Evolutionary conservation across 2,888 invertebrate species (phyloP), one percentile per base, ranked within the genome.

Genomic region (Pilophorus perplexus): DNA sequence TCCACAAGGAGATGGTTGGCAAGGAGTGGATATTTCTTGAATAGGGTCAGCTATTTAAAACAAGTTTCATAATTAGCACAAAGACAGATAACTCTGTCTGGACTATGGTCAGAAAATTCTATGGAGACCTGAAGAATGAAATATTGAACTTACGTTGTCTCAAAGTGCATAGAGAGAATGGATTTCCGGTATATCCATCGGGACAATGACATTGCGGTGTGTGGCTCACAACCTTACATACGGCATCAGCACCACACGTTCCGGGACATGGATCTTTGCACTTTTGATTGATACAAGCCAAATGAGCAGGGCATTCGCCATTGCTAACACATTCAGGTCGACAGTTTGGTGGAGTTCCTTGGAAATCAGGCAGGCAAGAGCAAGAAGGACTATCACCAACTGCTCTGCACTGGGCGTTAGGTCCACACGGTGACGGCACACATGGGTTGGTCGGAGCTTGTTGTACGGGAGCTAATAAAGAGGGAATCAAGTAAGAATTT

Each of bases 321-420:
- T 88, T 88, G 40, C 85, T 80, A 20, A 84, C 80, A 74, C 88
- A 88, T 77, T 87, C 87, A 25, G 88, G 87, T 74, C 88, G 82
- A 75, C 89, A 89, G 64, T 82, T 82, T 65, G 86, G 86, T 28
- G 86, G 87, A 70, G 79, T 79, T 55, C 87, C 87, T 54, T 82
- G 80, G 73, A 84, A 86, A 71, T 82, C 81, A 44, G 82, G 80
- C 70, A 84, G 77, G 74, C 89, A 89, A 59, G 86, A 85, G 74
- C 89, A 90, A 16, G 86, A 82, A 0, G 85, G 84, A 78, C 87
- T 86, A 23, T 81, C 82, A 72, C 88, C 88, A 20, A 83, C 75
- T 75, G 85, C 86, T 72, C 85, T 84, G 74, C 92, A 92, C 73
- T 86, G 81, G 69, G 90, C 89, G 74, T 90, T 90, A 4, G 89